Evolutionary conservation across 2,797 vertebrate genomes (phyloP).

Genomic region (Champsocephalus gunnari): DNA sequence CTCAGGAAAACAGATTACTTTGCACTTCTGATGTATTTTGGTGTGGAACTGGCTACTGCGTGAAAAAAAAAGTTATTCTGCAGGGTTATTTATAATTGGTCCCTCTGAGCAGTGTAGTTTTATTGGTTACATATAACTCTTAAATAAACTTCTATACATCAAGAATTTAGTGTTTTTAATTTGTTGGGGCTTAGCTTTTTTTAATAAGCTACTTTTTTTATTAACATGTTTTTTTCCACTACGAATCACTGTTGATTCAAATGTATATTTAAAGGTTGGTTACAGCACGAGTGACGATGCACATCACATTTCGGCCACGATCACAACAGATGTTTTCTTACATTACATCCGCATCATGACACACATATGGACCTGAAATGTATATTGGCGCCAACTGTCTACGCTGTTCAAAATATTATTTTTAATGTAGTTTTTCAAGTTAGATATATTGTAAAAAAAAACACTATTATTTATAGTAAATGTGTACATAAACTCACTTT

Average conservation of each 20-base stretch:
- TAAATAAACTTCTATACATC: neutral
- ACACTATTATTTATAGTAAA: neutral
- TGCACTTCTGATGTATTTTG: conserved; percentile 53
- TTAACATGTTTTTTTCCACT: neutral
- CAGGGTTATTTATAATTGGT: conserved; percentile 21
- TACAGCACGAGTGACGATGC: neutral
- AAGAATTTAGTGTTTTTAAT: neutral
- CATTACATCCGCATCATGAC: conserved; percentile 25
- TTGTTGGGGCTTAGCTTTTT: neutral
- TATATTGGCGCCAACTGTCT: conserved; percentile 21
- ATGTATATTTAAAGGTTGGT: neutral
- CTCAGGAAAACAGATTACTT: conserved; percentile 46
- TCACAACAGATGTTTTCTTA: conserved; percentile 46
- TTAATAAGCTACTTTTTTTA: neutral
- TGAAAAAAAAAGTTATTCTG: neutral
- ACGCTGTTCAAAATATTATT: conserved; percentile 8
- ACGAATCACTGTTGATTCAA: neutral
- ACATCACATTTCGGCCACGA: conserved; percentile 23
- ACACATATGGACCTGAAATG: conserved; percentile 58
- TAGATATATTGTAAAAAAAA: neutral
- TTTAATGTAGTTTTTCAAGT: neutral
- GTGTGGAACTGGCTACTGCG: conserved; percentile 26
- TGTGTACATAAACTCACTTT: neutral
- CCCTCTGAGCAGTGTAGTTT: conserved; percentile 19
- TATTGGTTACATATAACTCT: conserved; percentile 2